Base-by-base conservation (phyloP, 1,140 invertebrate genomes). In the Drosophila melanogaster region DNA sequence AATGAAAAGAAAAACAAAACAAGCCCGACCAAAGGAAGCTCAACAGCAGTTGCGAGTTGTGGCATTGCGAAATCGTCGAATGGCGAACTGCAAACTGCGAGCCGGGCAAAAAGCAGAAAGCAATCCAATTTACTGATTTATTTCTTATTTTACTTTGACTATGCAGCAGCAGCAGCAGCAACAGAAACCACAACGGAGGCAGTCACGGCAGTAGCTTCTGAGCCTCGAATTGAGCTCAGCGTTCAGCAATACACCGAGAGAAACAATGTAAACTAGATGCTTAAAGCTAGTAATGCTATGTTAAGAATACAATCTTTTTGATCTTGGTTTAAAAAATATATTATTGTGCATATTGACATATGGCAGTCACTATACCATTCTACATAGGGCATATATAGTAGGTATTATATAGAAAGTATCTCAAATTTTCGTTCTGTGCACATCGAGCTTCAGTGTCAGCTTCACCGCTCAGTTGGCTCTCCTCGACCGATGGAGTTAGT, bases 121-220 rank as follows among this genome's bases (percentile, higher is more conserved):
- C 83, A 87, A 87, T 87, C 83, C 84, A 89, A 89, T 89, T 89
- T 89, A 89, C 84, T 89, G 84, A 89, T 89, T 89, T 89, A 89
- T 89, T 89, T 89, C 84, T 89, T 89, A 89, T 89, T 89, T 89
- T 89, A 89, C 84, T 87, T 87, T 89, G 79, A 84, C 84, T 89
- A 83, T 83, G 72, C 83, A 87, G 67, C 81, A 75, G 35, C 72
- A 57, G 55, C 60, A 60, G 49, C 51, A 58, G 53, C 26, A 84
- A 60, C 56, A 65, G 57, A 51, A 81, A 86, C 81, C 74, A 81
- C 83, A 86, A 87, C 83, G 60, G 83, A 72, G 84, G 83, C 83
- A 86, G 80, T 76, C 76, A 79, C 80, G 78, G 78, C 81, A 81
- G 44, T 54, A 53, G 61, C 77, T 79, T 49, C 67, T 40, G 76